Evolutionary conservation across 2,113 vertebrate species (phyloP).

Genomic region (Solea solea): DNA sequence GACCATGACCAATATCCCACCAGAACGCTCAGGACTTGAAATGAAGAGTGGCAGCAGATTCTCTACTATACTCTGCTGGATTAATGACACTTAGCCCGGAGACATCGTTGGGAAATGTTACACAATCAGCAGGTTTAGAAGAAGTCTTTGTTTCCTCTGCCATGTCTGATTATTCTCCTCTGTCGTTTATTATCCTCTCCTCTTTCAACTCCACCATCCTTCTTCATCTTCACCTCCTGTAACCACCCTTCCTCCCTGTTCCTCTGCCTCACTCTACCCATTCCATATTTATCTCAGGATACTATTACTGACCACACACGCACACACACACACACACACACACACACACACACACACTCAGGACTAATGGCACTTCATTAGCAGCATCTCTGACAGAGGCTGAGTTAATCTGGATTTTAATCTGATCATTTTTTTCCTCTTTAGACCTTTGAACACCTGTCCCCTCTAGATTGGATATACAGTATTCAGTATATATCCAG

Average conservation of each 20-base stretch:
- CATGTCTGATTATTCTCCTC: not conserved
- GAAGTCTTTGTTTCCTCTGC: not conserved
- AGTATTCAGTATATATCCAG: not conserved
- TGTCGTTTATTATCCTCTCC: not conserved
- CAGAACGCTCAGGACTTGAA: slow-evolving; percentile 8
- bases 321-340: slow-evolving; percentile 25
- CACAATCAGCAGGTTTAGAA: not conserved
- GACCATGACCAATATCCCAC: slow-evolving; percentile 8
- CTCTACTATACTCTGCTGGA: not conserved
- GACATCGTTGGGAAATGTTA: not conserved
- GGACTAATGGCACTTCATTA: slow-evolving; percentile 63
- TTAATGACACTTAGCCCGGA: not conserved
- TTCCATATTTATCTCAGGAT: not conserved
- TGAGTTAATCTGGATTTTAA: too few relatives aligned
- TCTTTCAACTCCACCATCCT: not conserved
- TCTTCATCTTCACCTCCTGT: not conserved
- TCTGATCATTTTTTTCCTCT: too few relatives aligned
- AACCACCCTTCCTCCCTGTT: not conserved
- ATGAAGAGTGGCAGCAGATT: not conserved
- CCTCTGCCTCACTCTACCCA: not conserved
- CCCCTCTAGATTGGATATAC: too few relatives aligned
- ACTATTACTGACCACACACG: slow-evolving; percentile 8
- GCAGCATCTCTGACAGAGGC: slow-evolving; percentile 29
- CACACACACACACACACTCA: slow-evolving; percentile 19
- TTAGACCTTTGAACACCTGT: too few relatives aligned